These are phyloP conservation scores for Atta texana DNA, from an alignment of 1,140 invertebrate genomes.

Conservation along the genomic window DNA sequence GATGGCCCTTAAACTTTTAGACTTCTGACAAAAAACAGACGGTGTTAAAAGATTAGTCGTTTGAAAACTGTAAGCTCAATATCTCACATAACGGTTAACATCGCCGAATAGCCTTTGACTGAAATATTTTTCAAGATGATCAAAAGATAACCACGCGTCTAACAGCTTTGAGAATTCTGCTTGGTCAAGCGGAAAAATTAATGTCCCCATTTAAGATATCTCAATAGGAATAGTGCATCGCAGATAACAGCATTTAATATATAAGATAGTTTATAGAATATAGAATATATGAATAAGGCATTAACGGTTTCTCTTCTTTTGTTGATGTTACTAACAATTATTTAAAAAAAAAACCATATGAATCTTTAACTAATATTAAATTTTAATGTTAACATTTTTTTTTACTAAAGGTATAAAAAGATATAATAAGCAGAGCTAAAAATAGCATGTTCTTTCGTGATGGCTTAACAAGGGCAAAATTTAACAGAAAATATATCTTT, in stretches of 20 bases:
- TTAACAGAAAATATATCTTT: no score
- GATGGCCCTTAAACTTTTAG: not conserved
- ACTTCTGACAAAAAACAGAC: not conserved
- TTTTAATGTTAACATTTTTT: not conserved
- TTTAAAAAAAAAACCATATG: no score
- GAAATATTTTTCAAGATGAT: not conserved
- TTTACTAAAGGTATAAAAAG: no score
- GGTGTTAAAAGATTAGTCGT: not conserved
- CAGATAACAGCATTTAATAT: not conserved
- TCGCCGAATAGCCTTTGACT: not conserved
- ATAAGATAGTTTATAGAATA: not conserved
- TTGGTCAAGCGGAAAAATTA: constrained; percentile 27
- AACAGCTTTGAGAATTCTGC: constrained; percentile 9
- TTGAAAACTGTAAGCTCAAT: constrained; percentile 9
- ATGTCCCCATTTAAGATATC: not conserved
- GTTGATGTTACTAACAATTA: no score
- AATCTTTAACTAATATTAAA: not conserved
- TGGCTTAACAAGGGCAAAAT: no score
- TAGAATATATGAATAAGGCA: not conserved
- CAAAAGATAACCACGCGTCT: constrained; percentile 4
- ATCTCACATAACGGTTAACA: constrained; percentile 12
- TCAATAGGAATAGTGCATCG: not conserved
- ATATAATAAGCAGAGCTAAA: no score
- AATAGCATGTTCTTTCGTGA: no score
- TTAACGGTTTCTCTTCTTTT: not conserved